phyloP scores from a whole-genome alignment of 2,888 invertebrate genomes.

The Amitus sp. region DNA sequence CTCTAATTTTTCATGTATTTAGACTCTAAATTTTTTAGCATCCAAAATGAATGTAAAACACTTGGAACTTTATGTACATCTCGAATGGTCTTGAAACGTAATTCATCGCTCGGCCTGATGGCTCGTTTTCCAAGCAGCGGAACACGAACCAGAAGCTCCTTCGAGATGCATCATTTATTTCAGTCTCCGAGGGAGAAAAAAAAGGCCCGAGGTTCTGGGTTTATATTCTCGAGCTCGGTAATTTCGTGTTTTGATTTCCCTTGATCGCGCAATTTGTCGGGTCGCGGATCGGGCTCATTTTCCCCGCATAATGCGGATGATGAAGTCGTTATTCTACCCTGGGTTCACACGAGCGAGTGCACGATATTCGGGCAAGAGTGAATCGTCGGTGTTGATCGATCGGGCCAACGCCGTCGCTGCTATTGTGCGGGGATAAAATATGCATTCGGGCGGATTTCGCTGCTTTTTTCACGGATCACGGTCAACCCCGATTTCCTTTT shows the following conservation, averaged over 20 bases:
- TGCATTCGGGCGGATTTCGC: constrained; percentile 19
- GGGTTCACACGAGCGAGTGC: neutral
- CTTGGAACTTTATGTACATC: no score
- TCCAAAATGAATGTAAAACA: no score
- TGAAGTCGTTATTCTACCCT: neutral
- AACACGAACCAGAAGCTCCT: no score
- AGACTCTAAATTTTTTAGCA: no score
- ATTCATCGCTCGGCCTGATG: no score
- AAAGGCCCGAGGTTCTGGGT: no score
- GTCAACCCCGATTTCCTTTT: constrained; percentile 14
- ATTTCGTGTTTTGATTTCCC: neutral
- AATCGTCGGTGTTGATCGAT: constrained; percentile 23
- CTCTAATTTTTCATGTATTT: no score
- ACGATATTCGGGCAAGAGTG: constrained; percentile 9
- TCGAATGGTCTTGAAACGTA: no score
- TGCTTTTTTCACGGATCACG: constrained; percentile 7
- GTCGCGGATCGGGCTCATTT: constrained; percentile 1
- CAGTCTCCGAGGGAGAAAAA: no score
- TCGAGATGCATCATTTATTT: no score
- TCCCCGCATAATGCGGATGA: constrained; percentile 11
- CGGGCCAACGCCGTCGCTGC: constrained; percentile 1
- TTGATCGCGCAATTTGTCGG: constrained; percentile 1
- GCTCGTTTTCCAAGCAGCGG: no score
- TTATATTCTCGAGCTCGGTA: neutral
- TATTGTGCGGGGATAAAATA: constrained; percentile 15